phyloP scores from a whole-genome alignment of 1,140 invertebrate species.

The Drosophila pseudoananassae region DNA sequence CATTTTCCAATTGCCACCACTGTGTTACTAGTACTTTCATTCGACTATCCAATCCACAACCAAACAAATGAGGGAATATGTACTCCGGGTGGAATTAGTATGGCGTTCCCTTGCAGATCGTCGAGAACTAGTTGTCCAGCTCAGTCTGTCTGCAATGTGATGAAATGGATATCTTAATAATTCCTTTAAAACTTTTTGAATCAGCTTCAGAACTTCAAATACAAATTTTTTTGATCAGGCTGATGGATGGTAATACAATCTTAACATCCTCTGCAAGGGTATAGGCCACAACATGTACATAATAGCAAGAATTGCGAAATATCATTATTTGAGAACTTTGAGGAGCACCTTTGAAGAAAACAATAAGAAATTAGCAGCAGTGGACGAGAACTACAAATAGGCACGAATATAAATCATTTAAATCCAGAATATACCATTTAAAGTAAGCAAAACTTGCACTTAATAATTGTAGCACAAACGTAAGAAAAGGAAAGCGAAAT shows the following conservation, averaged over 20 bases:
- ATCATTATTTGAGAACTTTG: constrained; percentile 61
- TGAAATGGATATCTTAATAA: neutral
- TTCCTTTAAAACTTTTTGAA: neutral
- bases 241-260: neutral
- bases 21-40: constrained; percentile 14
- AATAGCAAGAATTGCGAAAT: constrained; percentile 35
- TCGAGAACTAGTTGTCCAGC: neutral
- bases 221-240: no score
- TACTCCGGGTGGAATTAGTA: neutral
- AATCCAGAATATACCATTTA: constrained; percentile 50
- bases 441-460: constrained; percentile 61
- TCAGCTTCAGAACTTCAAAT: no score
- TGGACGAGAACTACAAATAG: constrained; percentile 34
- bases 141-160: neutral
- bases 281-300: constrained; percentile 10
- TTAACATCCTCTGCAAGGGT: neutral
- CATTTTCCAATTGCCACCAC: neutral
- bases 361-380: constrained; percentile 71
- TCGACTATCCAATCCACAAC: constrained; percentile 12
- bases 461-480: constrained; percentile 58
- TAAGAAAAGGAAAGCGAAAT: constrained; percentile 36
- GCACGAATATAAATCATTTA: constrained; percentile 41
- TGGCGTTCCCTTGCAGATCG: neutral
- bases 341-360: constrained; percentile 80
- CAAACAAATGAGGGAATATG: constrained; percentile 2